Percentiles rank a stretch among this genome's conserved stretches.
phyloP scores from a whole-genome alignment of 2,797 vertebrate genomes.

The Chaetodon trifasciatus region DNA sequence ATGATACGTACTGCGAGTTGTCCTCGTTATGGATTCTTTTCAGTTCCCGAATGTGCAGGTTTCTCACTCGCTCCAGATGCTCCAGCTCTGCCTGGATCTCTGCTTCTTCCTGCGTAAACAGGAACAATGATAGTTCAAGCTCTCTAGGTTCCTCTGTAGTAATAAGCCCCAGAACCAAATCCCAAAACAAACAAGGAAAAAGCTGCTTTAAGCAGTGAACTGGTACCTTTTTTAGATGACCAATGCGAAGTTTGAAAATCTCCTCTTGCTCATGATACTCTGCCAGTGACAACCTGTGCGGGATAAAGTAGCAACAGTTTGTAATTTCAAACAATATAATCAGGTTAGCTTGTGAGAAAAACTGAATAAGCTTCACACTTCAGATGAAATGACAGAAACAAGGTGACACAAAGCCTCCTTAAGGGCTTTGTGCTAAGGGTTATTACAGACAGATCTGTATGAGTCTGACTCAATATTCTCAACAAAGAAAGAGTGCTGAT shows the following conservation, averaged over 20 bases:
- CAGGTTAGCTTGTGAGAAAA: not conserved
- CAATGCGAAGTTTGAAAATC: constrained; percentile 98
- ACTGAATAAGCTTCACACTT: not conserved
- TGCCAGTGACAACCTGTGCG: constrained; percentile 93
- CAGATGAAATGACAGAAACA: not conserved
- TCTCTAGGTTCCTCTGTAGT: not conserved
- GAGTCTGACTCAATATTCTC: not conserved
- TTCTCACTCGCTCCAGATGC: constrained; percentile 96
- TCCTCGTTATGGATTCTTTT: constrained; percentile 99
- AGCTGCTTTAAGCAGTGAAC: not conserved
- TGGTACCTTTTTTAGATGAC: constrained; percentile 96
- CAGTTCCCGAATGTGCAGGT: constrained; percentile 98
- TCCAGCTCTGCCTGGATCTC: constrained; percentile 98
- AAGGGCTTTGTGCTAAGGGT: not conserved
- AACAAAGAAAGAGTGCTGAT: not conserved
- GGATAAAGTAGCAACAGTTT: not conserved
- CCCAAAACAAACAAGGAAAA: not conserved
- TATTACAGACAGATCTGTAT: not conserved
- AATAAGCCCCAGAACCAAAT: not conserved
- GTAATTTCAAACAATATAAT: not conserved
- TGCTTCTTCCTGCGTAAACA: constrained; percentile 91
- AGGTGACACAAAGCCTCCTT: constrained; percentile 32
- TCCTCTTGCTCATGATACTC: constrained; percentile 99
- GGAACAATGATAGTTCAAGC: not conserved
- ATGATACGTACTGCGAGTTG: constrained; percentile 93